phyloP scores from a whole-genome alignment of 2,113 vertebrate genomes.

The Sardina pilchardus region DNA sequence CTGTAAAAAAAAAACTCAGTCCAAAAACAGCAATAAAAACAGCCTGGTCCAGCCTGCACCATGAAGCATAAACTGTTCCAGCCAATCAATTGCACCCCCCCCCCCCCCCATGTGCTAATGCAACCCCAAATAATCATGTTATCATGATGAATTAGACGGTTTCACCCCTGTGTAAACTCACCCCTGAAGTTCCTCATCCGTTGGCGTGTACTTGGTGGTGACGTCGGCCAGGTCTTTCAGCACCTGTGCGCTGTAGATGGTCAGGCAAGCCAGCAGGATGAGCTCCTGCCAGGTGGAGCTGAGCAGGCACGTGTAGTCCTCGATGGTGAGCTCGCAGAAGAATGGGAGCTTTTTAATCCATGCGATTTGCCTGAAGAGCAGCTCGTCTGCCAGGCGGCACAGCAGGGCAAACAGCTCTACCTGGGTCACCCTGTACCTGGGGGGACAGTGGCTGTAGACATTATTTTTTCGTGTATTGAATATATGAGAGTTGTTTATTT shows the following conservation, averaged over 20 bases:
- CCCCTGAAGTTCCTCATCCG: constrained; percentile 94
- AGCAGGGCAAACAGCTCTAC: constrained; percentile 95
- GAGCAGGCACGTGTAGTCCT: constrained; percentile 97
- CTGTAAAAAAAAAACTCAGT: too few species aligned
- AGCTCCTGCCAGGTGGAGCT: constrained; percentile 98
- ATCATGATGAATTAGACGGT: too few species aligned
- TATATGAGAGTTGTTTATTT: too few species aligned
- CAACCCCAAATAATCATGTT: too few species aligned
- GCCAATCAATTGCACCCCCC: too few species aligned
- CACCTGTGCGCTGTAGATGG: constrained; percentile 94
- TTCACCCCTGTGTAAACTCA: constrained; percentile 60
- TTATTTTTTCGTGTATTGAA: not conserved
- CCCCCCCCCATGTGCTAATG: too few species aligned
- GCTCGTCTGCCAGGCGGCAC: constrained; percentile 94
- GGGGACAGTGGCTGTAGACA: not conserved
- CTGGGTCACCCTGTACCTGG: constrained; percentile 94
- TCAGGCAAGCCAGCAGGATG: constrained; percentile 94
- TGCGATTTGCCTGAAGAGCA: constrained; percentile 96
- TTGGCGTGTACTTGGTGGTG: constrained; percentile 94
- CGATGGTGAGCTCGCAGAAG: constrained; percentile 96
- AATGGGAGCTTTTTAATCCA: constrained; percentile 99
- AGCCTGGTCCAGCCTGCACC: too few species aligned
- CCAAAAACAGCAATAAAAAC: too few species aligned
- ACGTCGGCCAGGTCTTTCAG: constrained; percentile 93
- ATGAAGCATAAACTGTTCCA: too few species aligned